phyloP scores from a whole-genome alignment of 2,888 invertebrate genomes.

The Peribatodes rhomboidaria region DNA sequence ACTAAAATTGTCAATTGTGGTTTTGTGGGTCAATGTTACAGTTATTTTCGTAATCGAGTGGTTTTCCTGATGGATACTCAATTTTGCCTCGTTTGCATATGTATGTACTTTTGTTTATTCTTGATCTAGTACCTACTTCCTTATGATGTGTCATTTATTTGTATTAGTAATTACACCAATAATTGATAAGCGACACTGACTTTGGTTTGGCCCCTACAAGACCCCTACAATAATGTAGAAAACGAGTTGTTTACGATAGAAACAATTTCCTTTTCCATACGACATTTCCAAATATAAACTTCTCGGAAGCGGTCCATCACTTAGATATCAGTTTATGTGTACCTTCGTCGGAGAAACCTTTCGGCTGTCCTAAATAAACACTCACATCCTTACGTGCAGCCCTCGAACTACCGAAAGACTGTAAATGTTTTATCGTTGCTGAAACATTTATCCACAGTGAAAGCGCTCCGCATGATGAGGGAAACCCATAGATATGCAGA shows the following conservation, averaged over 20 bases:
- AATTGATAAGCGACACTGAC: too few species aligned
- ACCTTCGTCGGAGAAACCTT: slow-evolving; percentile 51
- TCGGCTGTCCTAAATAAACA: slow-evolving; percentile 60
- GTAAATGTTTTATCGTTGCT: slow-evolving; percentile 39
- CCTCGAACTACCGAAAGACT: slow-evolving; percentile 35
- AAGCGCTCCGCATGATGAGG: slow-evolving; percentile 12
- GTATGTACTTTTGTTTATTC: background rate
- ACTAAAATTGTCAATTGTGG: background rate
- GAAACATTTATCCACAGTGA: slow-evolving; percentile 15
- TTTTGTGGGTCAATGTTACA: background rate
- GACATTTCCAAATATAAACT: slow-evolving; percentile 31
- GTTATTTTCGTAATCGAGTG: background rate
- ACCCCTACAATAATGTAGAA: too few species aligned
- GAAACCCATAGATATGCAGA: slow-evolving; percentile 1
- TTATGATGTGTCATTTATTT: background rate
- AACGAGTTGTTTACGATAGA: slow-evolving; percentile 26
- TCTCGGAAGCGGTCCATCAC: slow-evolving; percentile 42
- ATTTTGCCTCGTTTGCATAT: background rate
- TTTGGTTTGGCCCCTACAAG: too few species aligned
- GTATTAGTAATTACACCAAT: too few species aligned
- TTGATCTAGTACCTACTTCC: background rate
- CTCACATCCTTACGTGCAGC: slow-evolving; percentile 46
- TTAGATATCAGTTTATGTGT: slow-evolving; percentile 43
- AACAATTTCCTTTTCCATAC: slow-evolving; percentile 25
- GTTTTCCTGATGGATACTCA: background rate